These are phyloP conservation scores for Drosophila carrolli DNA, from an alignment of 1,140 invertebrate species.

Conservation along the genomic window DNA sequence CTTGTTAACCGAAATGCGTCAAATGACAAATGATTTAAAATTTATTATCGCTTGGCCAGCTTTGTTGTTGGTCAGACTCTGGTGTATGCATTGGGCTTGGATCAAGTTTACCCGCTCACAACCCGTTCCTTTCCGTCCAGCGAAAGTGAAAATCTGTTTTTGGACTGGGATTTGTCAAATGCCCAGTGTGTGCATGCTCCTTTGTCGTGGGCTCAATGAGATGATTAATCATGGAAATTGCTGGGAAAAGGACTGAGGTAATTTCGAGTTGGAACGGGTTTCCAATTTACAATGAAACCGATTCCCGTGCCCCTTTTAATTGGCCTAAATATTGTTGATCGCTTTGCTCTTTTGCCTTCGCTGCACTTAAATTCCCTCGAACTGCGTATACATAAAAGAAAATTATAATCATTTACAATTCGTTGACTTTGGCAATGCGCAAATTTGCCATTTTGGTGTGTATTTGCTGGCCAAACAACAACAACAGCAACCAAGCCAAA, in stretches of 20 bases:
- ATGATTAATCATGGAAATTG: conserved; percentile 57
- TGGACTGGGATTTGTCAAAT: conserved; percentile 46
- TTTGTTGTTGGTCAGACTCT: not conserved
- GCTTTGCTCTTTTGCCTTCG: conserved; percentile 12
- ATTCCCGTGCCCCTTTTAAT: not conserved
- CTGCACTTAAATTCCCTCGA: conserved; percentile 49
- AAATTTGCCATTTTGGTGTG: conserved; percentile 70
- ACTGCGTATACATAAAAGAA: conserved; percentile 47
- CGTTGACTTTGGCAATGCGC: conserved; percentile 72
- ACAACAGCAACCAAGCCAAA: conserved; percentile 37
- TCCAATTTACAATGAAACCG: not conserved
- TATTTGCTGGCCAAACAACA: conserved; percentile 46
- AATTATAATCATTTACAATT: conserved; percentile 81
- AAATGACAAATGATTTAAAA: conserved; percentile 80
- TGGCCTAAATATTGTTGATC: not conserved
- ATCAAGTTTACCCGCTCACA: conserved; percentile 22
- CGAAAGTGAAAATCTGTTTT: conserved; percentile 63
- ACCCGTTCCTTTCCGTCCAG: not conserved
- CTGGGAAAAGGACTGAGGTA: conserved; percentile 5
- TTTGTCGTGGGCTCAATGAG: conserved; percentile 7
- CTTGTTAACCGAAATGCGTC: conserved; percentile 79
- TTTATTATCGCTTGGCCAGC: conserved; percentile 61
- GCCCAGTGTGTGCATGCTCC: conserved; percentile 18
- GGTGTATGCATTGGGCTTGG: conserved; percentile 1
- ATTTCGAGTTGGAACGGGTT: not conserved